Evolutionary conservation across 2,888 invertebrate species (phyloP).

Genomic region (Deilephila porcellus): DNA sequence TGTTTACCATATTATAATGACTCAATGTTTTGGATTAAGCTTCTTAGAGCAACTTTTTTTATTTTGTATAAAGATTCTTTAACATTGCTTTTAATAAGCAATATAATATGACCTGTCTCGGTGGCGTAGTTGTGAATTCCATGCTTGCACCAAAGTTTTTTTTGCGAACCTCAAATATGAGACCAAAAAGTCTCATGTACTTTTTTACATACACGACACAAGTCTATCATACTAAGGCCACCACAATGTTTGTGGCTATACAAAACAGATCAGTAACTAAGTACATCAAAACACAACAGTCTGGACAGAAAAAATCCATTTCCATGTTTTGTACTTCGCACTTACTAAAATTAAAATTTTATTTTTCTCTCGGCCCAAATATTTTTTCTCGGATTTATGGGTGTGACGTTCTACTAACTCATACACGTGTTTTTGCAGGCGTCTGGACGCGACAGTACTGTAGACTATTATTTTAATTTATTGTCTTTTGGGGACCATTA

Average conservation of each 20-base stretch:
- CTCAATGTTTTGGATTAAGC: no score
- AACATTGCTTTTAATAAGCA: no score
- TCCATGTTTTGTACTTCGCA: neutral
- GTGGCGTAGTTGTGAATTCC: no score
- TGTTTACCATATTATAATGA: no score
- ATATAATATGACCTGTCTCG: no score
- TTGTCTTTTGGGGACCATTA: slow-evolving; percentile 16
- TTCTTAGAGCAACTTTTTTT: no score
- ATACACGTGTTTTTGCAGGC: slow-evolving; percentile 23
- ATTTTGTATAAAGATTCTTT: neutral
- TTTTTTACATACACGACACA: no score
- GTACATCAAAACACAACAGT: neutral
- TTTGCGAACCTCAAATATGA: no score
- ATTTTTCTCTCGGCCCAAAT: slow-evolving; percentile 19
- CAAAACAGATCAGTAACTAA: neutral
- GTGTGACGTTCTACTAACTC: slow-evolving; percentile 20
- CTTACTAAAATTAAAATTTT: slow-evolving; percentile 6
- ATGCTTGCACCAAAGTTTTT: no score
- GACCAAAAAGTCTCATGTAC: no score
- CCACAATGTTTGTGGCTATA: neutral
- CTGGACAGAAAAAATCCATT: neutral
- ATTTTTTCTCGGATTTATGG: slow-evolving; percentile 14
- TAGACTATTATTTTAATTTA: slow-evolving; percentile 25
- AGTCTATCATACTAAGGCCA: no score
- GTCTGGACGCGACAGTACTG: slow-evolving; percentile 21